Evolutionary conservation across 1,140 invertebrate species (phyloP), one percentile per base, ranked within the genome.

Genomic region (Macrocentrus cingulum): DNA sequence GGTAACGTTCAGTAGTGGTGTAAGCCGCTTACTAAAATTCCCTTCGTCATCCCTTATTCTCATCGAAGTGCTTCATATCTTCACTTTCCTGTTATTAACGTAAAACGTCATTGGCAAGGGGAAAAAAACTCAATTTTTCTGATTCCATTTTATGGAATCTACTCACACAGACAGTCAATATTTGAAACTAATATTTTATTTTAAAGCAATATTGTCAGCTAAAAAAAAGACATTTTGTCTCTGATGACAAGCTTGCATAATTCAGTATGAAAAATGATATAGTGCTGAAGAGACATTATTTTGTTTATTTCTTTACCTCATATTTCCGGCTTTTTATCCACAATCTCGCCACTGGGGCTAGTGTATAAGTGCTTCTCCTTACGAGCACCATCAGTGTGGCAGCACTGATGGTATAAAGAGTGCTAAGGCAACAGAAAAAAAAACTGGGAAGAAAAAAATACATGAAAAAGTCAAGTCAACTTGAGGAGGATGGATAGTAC

Each of bases 21-120:
- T 57, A 57, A 57, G 55, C 55, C 18, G 55, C 55, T 57, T 57
- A 57, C 44, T 56, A 37, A 15, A 48, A 57, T 57, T 57, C 55
- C 22, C 46, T 20, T 51, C 29, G 18, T 49, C 15, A 25, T 19
- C 39, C 23, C 56, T 29, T 44, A 41, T 25, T 15, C 45, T n/a
- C 41, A 9, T 48, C 20, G 19, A n/a, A 48, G 41, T 45, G 22
- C 9, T 49, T 20, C 22, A n/a, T 46, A n/a, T 4, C 39, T 23
- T 42, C 23, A 41, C 42, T 48, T 49, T 49, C 6, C 11, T 15
- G 29, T 29, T 29, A 29, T 29, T 9, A 29, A 29, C 25, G 25
- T 29, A 4, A 29, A 9, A 29, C 4, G 9, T 19, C 13, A 46
- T 22, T 23, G 13, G 20, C 2, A 5, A 46, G n/a, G n/a, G n/a